A percentile compares a stretch with the other conserved stretches of the same genome.
Evolutionary conservation across 2,888 invertebrate genomes (phyloP).

Genomic region (Lepidochitona cinerea): DNA sequence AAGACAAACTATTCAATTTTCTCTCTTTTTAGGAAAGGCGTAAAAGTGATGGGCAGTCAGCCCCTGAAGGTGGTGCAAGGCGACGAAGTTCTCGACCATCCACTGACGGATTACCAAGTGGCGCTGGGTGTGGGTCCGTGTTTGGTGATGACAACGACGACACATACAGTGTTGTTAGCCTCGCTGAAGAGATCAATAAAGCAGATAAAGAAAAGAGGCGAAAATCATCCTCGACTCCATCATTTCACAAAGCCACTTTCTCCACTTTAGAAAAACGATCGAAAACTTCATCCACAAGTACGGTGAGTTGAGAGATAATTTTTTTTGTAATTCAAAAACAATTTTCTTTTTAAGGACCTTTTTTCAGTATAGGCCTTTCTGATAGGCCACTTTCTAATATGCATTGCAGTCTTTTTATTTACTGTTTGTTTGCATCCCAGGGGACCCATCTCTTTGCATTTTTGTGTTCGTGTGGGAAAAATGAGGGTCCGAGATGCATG

Average conservation of each 20-base stretch:
- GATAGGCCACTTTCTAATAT: too few species aligned
- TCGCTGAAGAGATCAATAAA: background rate
- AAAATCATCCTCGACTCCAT: background rate
- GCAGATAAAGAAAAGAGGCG: background rate
- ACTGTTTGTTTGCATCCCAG: too few species aligned
- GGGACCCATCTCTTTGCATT: too few species aligned
- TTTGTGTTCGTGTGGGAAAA: too few species aligned
- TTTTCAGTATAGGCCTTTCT: too few species aligned
- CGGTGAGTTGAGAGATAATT: too few species aligned
- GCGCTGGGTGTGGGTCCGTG: background rate
- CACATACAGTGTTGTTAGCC: background rate
- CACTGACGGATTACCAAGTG: background rate
- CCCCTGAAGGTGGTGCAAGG: background rate
- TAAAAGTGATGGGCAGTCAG: background rate
- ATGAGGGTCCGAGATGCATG: too few species aligned
- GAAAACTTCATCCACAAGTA: background rate
- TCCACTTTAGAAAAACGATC: background rate
- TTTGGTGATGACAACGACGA: constrained; percentile 1
- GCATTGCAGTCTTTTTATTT: too few species aligned
- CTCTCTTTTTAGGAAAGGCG: background rate
- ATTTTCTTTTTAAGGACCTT: too few species aligned
- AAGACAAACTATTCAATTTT: too few species aligned
- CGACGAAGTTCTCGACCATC: background rate
- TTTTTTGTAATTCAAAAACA: too few species aligned
- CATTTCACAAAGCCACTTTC: constrained; percentile 1